Evolutionary conservation across 2,113 vertebrate species (phyloP).

Genomic region (Eleginops maclovinus): DNA sequence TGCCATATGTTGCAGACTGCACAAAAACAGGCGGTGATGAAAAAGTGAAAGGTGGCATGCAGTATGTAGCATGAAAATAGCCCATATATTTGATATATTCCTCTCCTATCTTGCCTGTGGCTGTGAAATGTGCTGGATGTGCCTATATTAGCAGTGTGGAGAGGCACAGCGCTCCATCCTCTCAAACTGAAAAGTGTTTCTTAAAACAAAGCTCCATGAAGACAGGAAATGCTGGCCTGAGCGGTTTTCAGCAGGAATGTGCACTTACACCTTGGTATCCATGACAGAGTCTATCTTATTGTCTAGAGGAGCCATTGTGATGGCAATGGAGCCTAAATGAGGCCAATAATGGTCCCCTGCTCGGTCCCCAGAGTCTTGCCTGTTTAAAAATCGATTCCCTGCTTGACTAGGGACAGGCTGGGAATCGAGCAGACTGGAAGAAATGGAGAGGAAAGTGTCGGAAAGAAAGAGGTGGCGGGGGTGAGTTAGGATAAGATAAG

Average conservation of each 20-base stretch:
- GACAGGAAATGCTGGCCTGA: conserved; percentile 72
- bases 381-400: conserved; percentile 82
- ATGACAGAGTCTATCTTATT: conserved; percentile 74
- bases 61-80: conserved; percentile 32
- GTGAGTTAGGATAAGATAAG: conserved; percentile 20
- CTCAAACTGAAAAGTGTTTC: conserved; percentile 40
- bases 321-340: conserved; percentile 78
- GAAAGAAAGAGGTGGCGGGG: background rate
- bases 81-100: conserved; percentile 42
- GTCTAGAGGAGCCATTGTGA: conserved; percentile 72
- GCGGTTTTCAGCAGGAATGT: conserved; percentile 69
- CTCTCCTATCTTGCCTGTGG: conserved; percentile 24
- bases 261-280: conserved; percentile 72
- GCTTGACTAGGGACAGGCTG: conserved; percentile 75
- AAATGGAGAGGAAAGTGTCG: conserved; percentile 54
- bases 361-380: conserved; percentile 71
- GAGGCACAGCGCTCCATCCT: conserved; percentile 35
- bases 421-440: conserved; percentile 60
- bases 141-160: conserved; percentile 45
- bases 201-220: conserved; percentile 64
- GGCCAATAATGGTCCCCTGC: conserved; percentile 77
- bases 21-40: conserved; percentile 10
- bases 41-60: conserved; percentile 42
- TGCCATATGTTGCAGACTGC: conserved; percentile 53
- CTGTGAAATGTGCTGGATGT: conserved; percentile 66